A percentile compares a stretch with the other conserved stretches of the same genome.
These are phyloP conservation scores for Zaprionus lineosus DNA, from an alignment of 2,888 invertebrate species.

Conservation along the genomic window DNA sequence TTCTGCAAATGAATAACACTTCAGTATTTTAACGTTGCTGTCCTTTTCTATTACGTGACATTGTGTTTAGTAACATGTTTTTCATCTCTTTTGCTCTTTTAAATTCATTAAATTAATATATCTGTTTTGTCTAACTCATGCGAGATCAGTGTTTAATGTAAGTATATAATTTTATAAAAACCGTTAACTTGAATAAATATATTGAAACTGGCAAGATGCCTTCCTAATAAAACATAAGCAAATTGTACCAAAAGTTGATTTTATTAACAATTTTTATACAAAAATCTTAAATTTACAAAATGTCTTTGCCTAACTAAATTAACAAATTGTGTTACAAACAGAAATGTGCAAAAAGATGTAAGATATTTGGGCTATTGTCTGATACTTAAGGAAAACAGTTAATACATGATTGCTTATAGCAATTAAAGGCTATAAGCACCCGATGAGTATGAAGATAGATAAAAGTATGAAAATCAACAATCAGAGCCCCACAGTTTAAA, in stretches of 20 bases:
- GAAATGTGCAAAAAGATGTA: constrained; percentile 45
- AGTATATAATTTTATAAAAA: too few species aligned
- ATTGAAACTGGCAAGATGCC: too few species aligned
- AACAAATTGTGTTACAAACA: constrained; percentile 74
- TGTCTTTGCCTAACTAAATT: constrained; percentile 70
- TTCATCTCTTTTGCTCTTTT: too few species aligned
- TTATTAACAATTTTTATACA: constrained; percentile 78
- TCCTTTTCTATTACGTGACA: too few species aligned
- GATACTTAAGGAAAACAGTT: constrained; percentile 60
- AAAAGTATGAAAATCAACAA: constrained; percentile 65
- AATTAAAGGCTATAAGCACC: constrained; percentile 26
- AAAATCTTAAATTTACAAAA: constrained; percentile 72
- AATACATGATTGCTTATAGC: constrained; percentile 43
- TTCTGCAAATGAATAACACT: too few species aligned
- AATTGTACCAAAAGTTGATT: constrained; percentile 69
- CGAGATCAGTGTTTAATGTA: too few species aligned
- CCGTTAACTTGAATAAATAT: too few species aligned
- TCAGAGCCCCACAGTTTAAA: constrained; percentile 98
- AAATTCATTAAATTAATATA: too few species aligned
- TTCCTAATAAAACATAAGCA: too few species aligned
- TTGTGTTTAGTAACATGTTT: too few species aligned
- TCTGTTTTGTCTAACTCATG: too few species aligned
- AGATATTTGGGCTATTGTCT: constrained; percentile 69
- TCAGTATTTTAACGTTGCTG: too few species aligned
- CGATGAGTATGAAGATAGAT: constrained; percentile 12